These are phyloP conservation scores for Chorisops tibialis DNA, from an alignment of 2,888 invertebrate genomes.

Conservation along the genomic window DNA sequence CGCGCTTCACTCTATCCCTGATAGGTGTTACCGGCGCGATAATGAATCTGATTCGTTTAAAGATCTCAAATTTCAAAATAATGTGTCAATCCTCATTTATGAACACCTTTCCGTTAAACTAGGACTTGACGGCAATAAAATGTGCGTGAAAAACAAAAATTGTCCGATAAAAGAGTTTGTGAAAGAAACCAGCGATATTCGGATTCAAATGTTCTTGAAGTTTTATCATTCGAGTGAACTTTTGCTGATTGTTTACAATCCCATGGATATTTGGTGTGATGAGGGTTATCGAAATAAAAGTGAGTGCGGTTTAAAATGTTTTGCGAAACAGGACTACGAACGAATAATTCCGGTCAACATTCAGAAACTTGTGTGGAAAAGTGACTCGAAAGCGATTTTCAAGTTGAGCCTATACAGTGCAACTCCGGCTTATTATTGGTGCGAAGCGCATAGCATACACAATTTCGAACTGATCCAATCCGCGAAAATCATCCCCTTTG, in stretches of 20 bases:
- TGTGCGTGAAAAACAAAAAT: no score
- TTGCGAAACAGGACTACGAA: conserved; percentile 58
- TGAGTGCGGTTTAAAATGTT: conserved; percentile 59
- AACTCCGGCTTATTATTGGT: conserved; percentile 63
- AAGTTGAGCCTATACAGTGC: conserved; percentile 55
- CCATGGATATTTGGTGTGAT: conserved; percentile 57
- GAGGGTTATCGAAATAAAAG: conserved; percentile 37
- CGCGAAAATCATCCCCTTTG: conserved; percentile 55
- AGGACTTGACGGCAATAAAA: no score
- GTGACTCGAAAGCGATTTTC: conserved; percentile 50
- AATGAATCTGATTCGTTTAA: no score
- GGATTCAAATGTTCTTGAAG: conserved; percentile 32
- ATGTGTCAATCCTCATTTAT: no score
- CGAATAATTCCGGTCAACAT: conserved; percentile 54
- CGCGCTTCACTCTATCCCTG: no score
- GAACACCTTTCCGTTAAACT: no score
- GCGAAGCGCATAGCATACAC: conserved; percentile 57
- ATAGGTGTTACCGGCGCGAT: no score
- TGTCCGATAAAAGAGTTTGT: no score
- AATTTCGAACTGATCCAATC: conserved; percentile 55
- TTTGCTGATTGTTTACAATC: conserved; percentile 56
- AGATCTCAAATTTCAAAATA: no score
- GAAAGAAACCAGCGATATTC: no score
- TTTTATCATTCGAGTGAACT: conserved; percentile 41
- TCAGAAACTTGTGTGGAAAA: conserved; percentile 47